Evolutionary conservation across 2,888 invertebrate genomes (phyloP), one percentile per base, ranked within the genome.

Genomic region (Morpho deidamia): DNA sequence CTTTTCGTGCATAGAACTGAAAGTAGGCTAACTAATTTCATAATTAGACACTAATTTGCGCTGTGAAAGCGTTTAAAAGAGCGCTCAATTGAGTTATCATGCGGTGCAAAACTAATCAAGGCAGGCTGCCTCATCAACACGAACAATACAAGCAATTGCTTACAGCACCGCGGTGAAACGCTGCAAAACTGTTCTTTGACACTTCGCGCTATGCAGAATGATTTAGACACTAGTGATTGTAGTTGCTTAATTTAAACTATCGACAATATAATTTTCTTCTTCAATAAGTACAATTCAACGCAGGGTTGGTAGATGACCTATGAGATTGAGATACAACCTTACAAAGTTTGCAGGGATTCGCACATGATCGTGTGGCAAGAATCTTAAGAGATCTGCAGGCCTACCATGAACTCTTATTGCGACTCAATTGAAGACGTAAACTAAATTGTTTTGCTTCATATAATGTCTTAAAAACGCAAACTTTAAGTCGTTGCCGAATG

Each of bases 171-270:
- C 59, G 72, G 78, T 76, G 71, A 66, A 67, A 77, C 79, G 61
- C 67, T 74, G 79, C 79, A 72, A 78, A 83, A 77, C 74, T 67
- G 78, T 83, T 76, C 76, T 79, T 82, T 81, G 78, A 77, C 77
- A 76, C 72, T 71, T 78, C 71, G 74, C 73, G 73, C 72, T 74
- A 72, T 70, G 74, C 70, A 63, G 79, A 80, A 72, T 61, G 53
- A 61, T 62, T 60, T 61, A 68, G 64, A 53, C 50, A 39, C 23
- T 71, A 72, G 71, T 64, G 71, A 55, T 8, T 44, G 39, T n/a
- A 40, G 23, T 12, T 9, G 63, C 45, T 50, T 55, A 34, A 10
- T 11, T 8, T 8, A 32, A 46, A 11, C 38, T 49, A 47, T 50
- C 4, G 7, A 61, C 38, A 32, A 5, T 9, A 11, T 12, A 1